Conservation (phyloP, 1,140 invertebrate genomes). For the Hydropsyche tenuis region DNA sequence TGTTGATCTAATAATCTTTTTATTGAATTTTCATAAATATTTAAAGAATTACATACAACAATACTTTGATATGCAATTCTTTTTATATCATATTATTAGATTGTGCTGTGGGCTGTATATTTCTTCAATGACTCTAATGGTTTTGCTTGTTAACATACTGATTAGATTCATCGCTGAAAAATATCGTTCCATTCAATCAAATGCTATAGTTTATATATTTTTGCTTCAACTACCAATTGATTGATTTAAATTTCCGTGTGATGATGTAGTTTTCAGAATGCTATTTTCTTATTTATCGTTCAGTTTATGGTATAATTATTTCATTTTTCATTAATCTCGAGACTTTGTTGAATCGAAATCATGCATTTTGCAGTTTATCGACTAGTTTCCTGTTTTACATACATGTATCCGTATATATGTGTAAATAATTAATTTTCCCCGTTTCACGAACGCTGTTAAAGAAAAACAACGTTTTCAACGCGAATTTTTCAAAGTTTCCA, state of each 20-base stretch:
- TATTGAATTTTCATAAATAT: not conserved
- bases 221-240: conserved; percentile 7
- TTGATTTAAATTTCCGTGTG: conserved; percentile 17
- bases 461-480: no score
- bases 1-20: not conserved
- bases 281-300: not conserved
- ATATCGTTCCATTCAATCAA: not conserved
- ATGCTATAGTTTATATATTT: conserved; percentile 5
- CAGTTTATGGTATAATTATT: conserved; percentile 12
- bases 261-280: conserved; percentile 23
- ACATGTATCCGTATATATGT: conserved; percentile 26
- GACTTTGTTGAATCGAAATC: conserved; percentile 29
- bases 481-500: no score
- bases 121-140: conserved; percentile 16
- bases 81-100: conserved; percentile 3
- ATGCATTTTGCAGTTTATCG: conserved; percentile 14
- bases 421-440: no score
- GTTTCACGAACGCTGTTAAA: no score
- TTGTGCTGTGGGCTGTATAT: conserved; percentile 11
- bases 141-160: conserved; percentile 16
- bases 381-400: not conserved
- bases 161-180: conserved; percentile 17
- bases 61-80: not conserved
- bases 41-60: not conserved
- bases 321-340: not conserved